phyloP scores from a whole-genome alignment of 2,888 invertebrate species.

The Andrena haemorrhoa region DNA sequence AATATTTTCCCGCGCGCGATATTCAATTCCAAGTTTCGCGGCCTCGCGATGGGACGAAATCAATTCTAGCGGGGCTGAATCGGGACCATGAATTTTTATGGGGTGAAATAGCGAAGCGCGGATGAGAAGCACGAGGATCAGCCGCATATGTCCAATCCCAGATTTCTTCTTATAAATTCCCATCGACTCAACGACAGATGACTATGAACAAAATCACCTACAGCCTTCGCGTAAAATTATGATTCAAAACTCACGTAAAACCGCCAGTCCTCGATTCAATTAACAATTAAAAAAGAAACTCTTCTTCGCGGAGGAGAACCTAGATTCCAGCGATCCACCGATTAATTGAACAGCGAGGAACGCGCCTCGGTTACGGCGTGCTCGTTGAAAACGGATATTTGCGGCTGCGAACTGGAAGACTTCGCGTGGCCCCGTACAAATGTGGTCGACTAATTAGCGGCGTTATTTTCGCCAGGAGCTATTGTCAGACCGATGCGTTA shows the following conservation, averaged over 20 bases:
- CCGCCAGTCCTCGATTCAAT: no score
- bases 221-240: no score
- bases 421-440: constrained; percentile 50
- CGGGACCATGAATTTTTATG: constrained; percentile 47
- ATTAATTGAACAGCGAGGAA: constrained; percentile 64
- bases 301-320: neutral
- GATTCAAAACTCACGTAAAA: no score
- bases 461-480: constrained; percentile 54
- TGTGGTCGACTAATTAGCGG: constrained; percentile 66
- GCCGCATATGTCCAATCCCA: neutral
- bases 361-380: constrained; percentile 41
- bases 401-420: constrained; percentile 48
- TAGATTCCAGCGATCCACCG: constrained; percentile 38
- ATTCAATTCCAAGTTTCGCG: constrained; percentile 54
- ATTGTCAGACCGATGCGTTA: constrained; percentile 48
- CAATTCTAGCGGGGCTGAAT: constrained; percentile 12
- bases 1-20: constrained; percentile 42
- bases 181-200: no score
- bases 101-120: neutral
- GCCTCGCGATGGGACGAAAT: constrained; percentile 25
- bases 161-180: neutral
- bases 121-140: neutral
- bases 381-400: constrained; percentile 53
- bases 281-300: neutral
- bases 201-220: no score